Evolutionary conservation across 2,797 vertebrate species (phyloP).

Genomic region (Eulemur albifrons): DNA sequence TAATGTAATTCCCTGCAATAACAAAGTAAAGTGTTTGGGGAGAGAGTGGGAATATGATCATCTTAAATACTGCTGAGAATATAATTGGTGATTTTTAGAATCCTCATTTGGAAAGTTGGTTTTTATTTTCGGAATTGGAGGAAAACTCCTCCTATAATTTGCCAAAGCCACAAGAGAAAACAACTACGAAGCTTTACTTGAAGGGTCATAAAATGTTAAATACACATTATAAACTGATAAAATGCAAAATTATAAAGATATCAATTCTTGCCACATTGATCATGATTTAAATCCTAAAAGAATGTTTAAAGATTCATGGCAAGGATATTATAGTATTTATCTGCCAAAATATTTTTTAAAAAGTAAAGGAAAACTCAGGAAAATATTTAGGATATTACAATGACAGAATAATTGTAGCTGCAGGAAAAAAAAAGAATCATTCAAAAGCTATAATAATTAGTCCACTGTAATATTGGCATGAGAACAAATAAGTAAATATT

Average conservation of each 20-base stretch:
- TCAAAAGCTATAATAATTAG: not conserved
- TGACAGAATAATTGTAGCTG: not conserved
- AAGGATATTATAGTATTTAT: not conserved
- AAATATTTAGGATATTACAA: not conserved
- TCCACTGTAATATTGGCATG: not conserved
- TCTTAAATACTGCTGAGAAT: not conserved
- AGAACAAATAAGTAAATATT: not conserved
- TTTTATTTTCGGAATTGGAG: not conserved
- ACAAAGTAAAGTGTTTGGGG: not conserved
- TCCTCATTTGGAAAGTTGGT: not conserved
- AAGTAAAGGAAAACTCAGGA: not conserved
- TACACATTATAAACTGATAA: not conserved
- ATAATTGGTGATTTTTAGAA: not conserved
- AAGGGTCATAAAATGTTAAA: not conserved
- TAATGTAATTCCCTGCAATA: not conserved
- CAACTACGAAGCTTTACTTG: not conserved
- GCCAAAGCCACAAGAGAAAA: not conserved
- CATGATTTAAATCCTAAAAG: not conserved
- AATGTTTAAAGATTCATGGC: not conserved
- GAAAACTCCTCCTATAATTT: not conserved
- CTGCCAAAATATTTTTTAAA: not conserved
- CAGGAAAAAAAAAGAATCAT: not conserved
- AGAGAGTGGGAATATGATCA: not conserved
- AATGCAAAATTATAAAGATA: not conserved
- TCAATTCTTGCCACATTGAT: not conserved